A percentile compares a stretch with the other conserved stretches of the same genome.
phyloP scores from a whole-genome alignment of 2,113 vertebrate genomes.

The Ciconia maguari region DNA sequence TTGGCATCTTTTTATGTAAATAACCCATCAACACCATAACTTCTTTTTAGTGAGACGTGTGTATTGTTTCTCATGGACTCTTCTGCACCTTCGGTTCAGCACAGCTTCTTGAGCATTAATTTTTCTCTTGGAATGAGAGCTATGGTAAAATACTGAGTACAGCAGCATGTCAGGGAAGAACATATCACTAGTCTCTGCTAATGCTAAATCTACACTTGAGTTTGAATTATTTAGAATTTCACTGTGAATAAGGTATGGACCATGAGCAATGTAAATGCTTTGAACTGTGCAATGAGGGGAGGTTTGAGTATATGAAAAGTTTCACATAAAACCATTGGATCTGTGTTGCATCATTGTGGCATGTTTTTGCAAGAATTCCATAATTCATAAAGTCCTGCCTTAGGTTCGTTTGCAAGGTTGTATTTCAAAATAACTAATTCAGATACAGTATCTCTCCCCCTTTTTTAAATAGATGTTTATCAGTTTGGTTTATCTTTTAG shows the following conservation, averaged over 20 bases:
- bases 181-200: not conserved
- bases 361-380: not conserved
- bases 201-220: not conserved
- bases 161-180: not conserved
- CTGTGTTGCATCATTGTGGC: not conserved
- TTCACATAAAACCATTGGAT: not conserved
- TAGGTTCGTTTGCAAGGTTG: not conserved
- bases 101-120: not conserved
- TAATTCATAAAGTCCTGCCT: not conserved
- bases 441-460: not conserved
- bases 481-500: not conserved
- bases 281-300: not conserved
- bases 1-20: not conserved
- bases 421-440: not conserved
- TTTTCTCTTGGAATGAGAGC: not conserved
- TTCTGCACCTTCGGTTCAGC: not conserved
- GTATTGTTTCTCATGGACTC: not conserved
- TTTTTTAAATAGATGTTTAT: not conserved
- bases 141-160: not conserved
- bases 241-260: not conserved
- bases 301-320: not conserved
- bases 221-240: slow-evolving; percentile 8
- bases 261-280: not conserved
- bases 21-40: not conserved
- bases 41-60: not conserved